Conservation (phyloP, 2,113 vertebrate genomes). For the Sakesphorus luctuosus region DNA sequence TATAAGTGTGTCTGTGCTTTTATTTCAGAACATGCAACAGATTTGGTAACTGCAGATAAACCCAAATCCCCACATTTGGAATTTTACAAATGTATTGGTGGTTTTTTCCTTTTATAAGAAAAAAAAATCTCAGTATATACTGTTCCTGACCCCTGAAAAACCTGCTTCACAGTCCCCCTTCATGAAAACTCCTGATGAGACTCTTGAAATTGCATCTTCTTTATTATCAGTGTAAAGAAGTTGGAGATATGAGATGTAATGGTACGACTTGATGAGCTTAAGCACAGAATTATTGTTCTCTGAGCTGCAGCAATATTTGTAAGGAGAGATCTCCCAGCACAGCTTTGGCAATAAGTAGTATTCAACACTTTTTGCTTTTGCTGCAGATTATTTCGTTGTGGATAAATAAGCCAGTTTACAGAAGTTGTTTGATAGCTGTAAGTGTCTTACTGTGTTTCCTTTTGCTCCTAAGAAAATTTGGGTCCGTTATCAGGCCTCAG, state of each 20-base stretch:
- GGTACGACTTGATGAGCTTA: not conserved
- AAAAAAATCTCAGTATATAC: not conserved
- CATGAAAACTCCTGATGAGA: not conserved
- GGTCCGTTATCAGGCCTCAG: not conserved
- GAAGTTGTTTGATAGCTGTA: not conserved
- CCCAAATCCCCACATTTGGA: not conserved
- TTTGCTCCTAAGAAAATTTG: not conserved
- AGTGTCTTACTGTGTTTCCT: fast-evolving
- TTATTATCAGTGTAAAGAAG: not conserved
- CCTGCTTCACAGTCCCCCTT: not conserved
- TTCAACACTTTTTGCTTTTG: not conserved
- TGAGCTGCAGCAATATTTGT: slow-evolving; percentile 14
- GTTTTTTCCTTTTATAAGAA: not conserved
- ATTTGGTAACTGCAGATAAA: not conserved
- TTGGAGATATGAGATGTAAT: not conserved
- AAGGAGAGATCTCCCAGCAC: not conserved
- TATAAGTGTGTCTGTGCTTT: fast-evolving
- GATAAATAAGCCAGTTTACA: not conserved
- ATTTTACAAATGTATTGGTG: not conserved
- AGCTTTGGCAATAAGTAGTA: not conserved
- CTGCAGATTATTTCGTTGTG: not conserved
- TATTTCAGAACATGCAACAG: not conserved
- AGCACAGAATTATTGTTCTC: not conserved
- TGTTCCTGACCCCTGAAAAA: not conserved
- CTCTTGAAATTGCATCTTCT: not conserved